Evolutionary conservation across 2,797 vertebrate species (phyloP), one percentile per base, ranked within the genome.

Genomic region (Enteromius thamalakanensis): DNA sequence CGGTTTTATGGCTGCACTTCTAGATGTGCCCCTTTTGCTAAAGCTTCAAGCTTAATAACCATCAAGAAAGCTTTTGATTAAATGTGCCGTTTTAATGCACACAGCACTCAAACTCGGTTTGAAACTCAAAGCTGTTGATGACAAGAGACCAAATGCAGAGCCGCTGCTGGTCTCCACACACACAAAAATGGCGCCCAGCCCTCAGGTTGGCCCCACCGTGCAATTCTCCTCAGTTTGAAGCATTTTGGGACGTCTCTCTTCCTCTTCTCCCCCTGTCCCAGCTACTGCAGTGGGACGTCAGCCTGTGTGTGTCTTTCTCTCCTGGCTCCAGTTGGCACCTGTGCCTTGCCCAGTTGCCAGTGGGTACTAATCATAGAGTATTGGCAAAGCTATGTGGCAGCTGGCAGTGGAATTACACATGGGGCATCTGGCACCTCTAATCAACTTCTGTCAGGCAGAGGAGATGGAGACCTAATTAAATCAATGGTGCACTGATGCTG

Each of bases 301-400:
- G 92, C 92, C 90, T 92, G 90, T 91, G 37, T 92, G 53, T 92
- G 89, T 76, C 67, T 67, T 60, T 82, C 92, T 92, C 91, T 93
- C 92, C 93, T 93, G 91, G 92, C 92, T 94, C 92, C 94, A 93
- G 91, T 95, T 94, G 94, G 94, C 94, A 94, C 93, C 92, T 92
- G 92, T 92, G 84, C 90, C 91, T 91, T 90, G 92, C 93, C 93
- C 94, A 94, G 94, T 95, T 95, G 94, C 95, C 94, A 95, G 93
- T 94, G 93, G 94, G 94, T 94, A 94, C 94, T 95, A 94, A 95
- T 95, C 94, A 94, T 94, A 93, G 94, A 94, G 93, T 92, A 94
- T 94, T 95, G 94, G 94, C 95, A 93, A 92, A 91, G 81, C 93
- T 80, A 90, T 88, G 60, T 93, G 93, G 94, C 95, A 95, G 94